phyloP scores from a whole-genome alignment of 2,113 vertebrate species.

The Psilopsiagon aymara region DNA sequence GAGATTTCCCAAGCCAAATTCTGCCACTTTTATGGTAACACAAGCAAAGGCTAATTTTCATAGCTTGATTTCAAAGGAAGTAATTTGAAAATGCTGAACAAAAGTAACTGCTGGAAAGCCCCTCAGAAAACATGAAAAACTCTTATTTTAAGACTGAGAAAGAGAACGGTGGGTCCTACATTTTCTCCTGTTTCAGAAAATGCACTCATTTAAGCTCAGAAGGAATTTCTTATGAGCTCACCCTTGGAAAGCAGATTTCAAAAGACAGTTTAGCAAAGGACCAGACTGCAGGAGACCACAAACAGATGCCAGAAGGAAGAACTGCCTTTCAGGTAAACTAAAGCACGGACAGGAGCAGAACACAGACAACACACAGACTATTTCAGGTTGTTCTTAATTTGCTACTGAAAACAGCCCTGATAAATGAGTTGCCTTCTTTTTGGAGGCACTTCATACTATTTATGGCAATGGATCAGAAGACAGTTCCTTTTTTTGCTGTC shows the following conservation, averaged over 20 bases:
- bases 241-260: not conserved
- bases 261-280: not conserved
- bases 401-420: not conserved
- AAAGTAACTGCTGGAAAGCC: not conserved
- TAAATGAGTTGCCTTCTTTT: not conserved
- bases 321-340: not conserved
- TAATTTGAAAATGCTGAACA: not conserved
- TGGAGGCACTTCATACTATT: accelerated
- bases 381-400: not conserved
- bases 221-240: not conserved
- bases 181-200: not conserved
- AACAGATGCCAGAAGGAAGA: not conserved
- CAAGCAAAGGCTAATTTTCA: not conserved
- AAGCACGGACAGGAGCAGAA: not conserved
- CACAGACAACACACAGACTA: not conserved
- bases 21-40: not conserved
- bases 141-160: not conserved
- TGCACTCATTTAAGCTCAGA: not conserved
- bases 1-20: accelerated
- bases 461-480: not conserved
- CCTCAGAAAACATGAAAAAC: not conserved
- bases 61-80: not conserved
- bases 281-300: not conserved
- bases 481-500: not conserved
- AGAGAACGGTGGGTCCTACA: not conserved